Base-by-base conservation (phyloP, 64 coral and sea anemone genomes). In the Orbicella faveolata region DNA sequence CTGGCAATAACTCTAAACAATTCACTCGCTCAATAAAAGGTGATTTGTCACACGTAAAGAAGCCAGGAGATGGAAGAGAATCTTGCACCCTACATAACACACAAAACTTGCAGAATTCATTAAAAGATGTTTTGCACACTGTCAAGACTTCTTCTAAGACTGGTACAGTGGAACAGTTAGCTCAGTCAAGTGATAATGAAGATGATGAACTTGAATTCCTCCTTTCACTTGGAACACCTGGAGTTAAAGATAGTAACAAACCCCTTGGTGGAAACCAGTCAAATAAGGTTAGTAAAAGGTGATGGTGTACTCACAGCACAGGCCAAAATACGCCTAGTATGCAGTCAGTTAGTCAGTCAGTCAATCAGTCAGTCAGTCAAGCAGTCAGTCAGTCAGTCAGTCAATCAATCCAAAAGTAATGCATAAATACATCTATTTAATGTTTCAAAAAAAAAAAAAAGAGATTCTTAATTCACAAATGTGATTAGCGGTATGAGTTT, bases 191-290 rank as follows among this genome's bases (percentile, higher is more conserved):
- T 78, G 15, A 76, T 6, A 10, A 61, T 41, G 34, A 55, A 16
- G 69, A 91, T 18, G 89, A 95, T 66, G 89, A 91, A 74, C 73
- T 95, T 72, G 93, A 95, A 36, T 75, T 77, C 21, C 84, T 95
- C 62, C 93, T 95, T 34, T 95, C 89, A 53, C 70, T 95, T 3
- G 93, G 83, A 14, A 88, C 77, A 77, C 83, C 76, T 20, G 48
- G 25, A 79, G 35, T 44, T 90, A 69, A 83, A 41, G 74, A 2
- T 15, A 20, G 25, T 12, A 44, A 8, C 2, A 33, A 48, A 70
- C 6, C 8, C 9, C 6, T 21, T 63, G 36, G 0, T 26, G 65
- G 10, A 51, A 9, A n/a, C 15, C 26, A 52, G 4, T 61, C 7
- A 57, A 39, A 75, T 7, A 35, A 68, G 82, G 59, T 84, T 21